phyloP scores from a whole-genome alignment of 1,140 invertebrate species.

The Magallana ariakensis region DNA sequence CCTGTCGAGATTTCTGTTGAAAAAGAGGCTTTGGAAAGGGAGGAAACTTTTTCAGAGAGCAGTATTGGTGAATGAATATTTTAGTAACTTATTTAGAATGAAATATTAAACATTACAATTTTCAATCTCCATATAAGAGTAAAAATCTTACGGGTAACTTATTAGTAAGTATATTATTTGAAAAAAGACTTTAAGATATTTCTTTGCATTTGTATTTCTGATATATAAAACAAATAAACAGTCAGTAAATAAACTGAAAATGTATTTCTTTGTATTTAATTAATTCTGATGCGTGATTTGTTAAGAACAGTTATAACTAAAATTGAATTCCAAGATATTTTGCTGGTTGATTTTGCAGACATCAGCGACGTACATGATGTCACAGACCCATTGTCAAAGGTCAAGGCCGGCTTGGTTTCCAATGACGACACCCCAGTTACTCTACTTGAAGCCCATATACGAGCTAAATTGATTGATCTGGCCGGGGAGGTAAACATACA shows the following conservation, averaged over 20 bases:
- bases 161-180: neutral
- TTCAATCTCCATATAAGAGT: no score
- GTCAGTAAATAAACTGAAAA: neutral
- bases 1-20: neutral
- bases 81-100: neutral
- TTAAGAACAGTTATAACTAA: no score
- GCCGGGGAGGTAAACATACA: constrained; percentile 76
- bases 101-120: no score
- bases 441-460: constrained; percentile 75
- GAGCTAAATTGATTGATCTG: constrained; percentile 77
- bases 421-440: constrained; percentile 68
- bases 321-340: no score
- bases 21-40: neutral
- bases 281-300: no score
- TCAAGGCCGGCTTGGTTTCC: constrained; percentile 72
- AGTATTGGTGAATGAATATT: neutral
- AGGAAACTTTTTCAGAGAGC: neutral
- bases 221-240: neutral
- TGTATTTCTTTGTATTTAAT: no score
- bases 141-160: no score
- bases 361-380: constrained; percentile 66
- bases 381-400: constrained; percentile 71
- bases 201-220: neutral
- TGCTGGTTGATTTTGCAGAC: neutral
- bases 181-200: neutral